Base-by-base conservation (phyloP, 2,797 vertebrate species). In the Spinus pinus region DNA sequence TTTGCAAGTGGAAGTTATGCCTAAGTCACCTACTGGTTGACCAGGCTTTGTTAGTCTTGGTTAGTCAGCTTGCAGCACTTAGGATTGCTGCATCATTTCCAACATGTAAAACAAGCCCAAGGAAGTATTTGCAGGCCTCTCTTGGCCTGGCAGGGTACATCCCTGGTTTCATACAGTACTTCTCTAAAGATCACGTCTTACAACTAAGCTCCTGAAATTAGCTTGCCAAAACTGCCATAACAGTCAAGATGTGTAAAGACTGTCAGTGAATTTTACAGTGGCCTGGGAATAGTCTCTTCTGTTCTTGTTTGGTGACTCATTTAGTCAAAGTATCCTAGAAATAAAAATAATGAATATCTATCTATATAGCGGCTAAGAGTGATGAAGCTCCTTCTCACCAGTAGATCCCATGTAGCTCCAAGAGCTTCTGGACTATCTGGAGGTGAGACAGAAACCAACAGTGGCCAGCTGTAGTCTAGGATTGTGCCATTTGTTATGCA, bases 271-370 rank as follows among this genome's bases (percentile, higher is more conserved):
- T n/a, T 90, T 84, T n/a, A 47, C 14, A 18, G 42, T 78, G 77
- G 61, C 81, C 25, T 54, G 51, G 51, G 49, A 91, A 67, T 41
- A 54, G 42, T 83, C 16, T 67, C 27, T 83, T 87, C 37, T 50
- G 35, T 79, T 93, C 75, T 81, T 86, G 17, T 87, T 81, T 67
- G 47, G 53, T 86, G 78, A 80, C 33, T 84, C 31, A 37, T 70
- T 77, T 71, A 85, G 49, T 87, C 33, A 12, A 12, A 35, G 46
- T 58, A 62, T 77, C n/a, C 58, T 66, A 72, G 64, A 88, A 91
- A 74, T 69, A 72, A 73, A 78, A 87, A 81, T 60, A 77, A 70
- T n/a, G 1, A 35, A 3, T 74, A 30, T 50, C 30, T 71, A 2
- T 51, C 42, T 73, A 7, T 78, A 28, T 69, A 73, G 44, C 21